Percentiles rank a stretch among this genome's conserved stretches.
Evolutionary conservation across 1,140 invertebrate genomes (phyloP).

Genomic region (Lepidurus couesii): DNA sequence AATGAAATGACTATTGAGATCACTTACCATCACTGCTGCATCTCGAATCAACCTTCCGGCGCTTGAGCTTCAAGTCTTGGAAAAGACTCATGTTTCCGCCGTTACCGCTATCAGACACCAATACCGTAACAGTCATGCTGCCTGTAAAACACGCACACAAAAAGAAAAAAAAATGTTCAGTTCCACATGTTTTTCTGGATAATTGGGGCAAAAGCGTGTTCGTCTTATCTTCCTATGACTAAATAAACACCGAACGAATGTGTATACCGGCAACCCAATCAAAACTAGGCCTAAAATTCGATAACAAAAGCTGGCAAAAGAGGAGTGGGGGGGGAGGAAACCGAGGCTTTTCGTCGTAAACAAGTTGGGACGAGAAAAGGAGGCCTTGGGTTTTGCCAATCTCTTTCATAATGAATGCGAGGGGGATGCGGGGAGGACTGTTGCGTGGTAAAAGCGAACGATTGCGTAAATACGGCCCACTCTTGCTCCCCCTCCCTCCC

Average conservation of each 20-base stretch:
- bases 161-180: background rate
- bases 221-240: too few relatives aligned
- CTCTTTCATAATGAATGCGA: background rate
- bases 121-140: slow-evolving; percentile 95
- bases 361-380: background rate
- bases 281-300: background rate
- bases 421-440: background rate
- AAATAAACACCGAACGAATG: too few relatives aligned
- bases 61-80: slow-evolving; percentile 95
- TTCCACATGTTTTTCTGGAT: too few relatives aligned
- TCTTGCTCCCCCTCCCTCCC: background rate
- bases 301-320: background rate
- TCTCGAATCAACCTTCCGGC: slow-evolving; percentile 91
- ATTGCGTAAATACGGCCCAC: slow-evolving; percentile 15
- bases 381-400: slow-evolving; percentile 11
- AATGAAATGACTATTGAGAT: background rate
- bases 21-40: slow-evolving; percentile 86
- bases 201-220: too few relatives aligned
- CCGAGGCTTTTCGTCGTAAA: slow-evolving; percentile 6
- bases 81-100: slow-evolving; percentile 89
- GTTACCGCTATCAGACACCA: slow-evolving; percentile 80
- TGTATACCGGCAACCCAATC: too few relatives aligned
- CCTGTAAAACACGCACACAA: slow-evolving; percentile 54
- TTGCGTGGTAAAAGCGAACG: background rate
- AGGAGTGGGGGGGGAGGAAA: background rate